Conservation (phyloP, 2,888 invertebrate genomes). For the Strigamia transsilvanica region DNA sequence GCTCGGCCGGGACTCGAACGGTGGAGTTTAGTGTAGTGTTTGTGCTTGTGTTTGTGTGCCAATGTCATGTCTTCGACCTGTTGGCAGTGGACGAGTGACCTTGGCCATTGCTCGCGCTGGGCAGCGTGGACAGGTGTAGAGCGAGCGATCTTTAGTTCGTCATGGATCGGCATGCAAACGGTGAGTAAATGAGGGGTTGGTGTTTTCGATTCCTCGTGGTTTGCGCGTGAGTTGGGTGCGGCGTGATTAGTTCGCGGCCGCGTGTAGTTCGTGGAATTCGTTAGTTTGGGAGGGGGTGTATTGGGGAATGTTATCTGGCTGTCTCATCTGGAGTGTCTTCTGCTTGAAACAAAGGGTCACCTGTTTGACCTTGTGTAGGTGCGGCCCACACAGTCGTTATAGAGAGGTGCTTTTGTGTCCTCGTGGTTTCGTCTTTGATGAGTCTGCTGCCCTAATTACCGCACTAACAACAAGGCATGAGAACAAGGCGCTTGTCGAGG, state of each 20-base stretch:
- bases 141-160: background rate
- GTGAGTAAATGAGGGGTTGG: background rate
- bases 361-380: constrained; percentile 37
- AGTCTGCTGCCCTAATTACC: constrained; percentile 52
- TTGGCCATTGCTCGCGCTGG: constrained; percentile 28
- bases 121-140: constrained; percentile 32
- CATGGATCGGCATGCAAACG: constrained; percentile 29
- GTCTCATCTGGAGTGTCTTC: constrained; percentile 42
- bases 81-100: constrained; percentile 36
- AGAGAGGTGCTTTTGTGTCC: constrained; percentile 30
- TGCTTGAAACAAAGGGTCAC: constrained; percentile 42
- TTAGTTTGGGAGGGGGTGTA: constrained; percentile 34
- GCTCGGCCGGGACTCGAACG: constrained; percentile 18
- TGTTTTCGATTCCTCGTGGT: background rate
- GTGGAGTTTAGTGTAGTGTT: constrained; percentile 16
- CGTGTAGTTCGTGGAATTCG: constrained; percentile 11
- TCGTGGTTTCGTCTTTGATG: constrained; percentile 50
- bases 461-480: constrained; percentile 42
- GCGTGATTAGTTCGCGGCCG: constrained; percentile 18
- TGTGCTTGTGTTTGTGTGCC: constrained; percentile 22
- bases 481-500: constrained; percentile 46
- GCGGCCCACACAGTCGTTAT: constrained; percentile 13
- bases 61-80: constrained; percentile 27
- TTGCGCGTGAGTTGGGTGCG: constrained; percentile 24
- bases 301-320: constrained; percentile 34